These are phyloP conservation scores for Chaetorhynchus papuensis DNA, from an alignment of 2,113 vertebrate species.

Conservation along the genomic window DNA sequence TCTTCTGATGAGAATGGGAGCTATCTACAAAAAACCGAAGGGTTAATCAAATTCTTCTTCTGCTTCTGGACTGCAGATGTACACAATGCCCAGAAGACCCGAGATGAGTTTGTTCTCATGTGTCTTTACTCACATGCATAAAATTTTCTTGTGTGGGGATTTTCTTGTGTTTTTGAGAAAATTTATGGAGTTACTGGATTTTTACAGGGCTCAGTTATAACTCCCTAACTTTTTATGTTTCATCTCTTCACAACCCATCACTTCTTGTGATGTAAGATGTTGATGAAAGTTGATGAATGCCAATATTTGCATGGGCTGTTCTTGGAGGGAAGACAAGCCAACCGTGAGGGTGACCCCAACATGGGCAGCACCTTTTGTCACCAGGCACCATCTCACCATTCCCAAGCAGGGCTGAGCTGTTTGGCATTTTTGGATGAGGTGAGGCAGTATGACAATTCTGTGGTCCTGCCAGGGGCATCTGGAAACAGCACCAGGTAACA, in stretches of 20 bases:
- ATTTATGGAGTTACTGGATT: neutral
- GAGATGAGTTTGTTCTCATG: neutral
- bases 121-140: neutral
- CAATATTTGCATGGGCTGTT: neutral
- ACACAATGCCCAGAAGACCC: fast-evolving
- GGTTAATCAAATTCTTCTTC: neutral
- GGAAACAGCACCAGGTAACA: neutral
- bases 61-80: neutral
- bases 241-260: neutral
- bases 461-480: neutral
- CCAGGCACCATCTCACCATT: fast-evolving
- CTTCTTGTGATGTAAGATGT: neutral
- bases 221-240: neutral
- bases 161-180: neutral
- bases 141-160: neutral
- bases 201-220: neutral
- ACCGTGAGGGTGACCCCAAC: neutral
- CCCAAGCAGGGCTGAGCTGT: neutral
- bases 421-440: neutral
- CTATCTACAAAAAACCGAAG: neutral
- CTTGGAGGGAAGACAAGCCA: neutral
- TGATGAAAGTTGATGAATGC: neutral
- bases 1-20: neutral
- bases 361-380: neutral
- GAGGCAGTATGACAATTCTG: neutral